Evolutionary conservation across 2,113 vertebrate genomes (phyloP).

Genomic region (Azemiops feae): DNA sequence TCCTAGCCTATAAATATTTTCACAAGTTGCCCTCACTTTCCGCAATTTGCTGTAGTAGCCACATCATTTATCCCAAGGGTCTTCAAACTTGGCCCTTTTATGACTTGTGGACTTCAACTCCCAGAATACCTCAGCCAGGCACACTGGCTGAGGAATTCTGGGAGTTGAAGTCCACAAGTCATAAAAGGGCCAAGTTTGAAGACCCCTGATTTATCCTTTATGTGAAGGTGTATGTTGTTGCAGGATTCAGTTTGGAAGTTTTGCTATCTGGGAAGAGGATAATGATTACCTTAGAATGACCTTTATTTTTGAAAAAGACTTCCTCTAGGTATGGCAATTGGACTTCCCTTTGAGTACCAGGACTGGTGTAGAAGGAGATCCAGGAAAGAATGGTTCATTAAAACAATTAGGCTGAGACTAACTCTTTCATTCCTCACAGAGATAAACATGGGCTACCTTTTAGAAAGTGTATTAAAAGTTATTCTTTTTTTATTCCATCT

Average conservation of each 20-base stretch:
- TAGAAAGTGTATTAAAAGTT: slow-evolving; percentile 45
- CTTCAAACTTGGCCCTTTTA: too few species aligned
- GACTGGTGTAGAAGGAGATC: slow-evolving; percentile 56
- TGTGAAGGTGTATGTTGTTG: not conserved
- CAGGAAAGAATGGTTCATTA: slow-evolving; percentile 59
- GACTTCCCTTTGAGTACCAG: slow-evolving; percentile 59
- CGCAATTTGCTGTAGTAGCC: not conserved
- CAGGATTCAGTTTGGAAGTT: not conserved
- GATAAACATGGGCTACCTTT: slow-evolving; percentile 14
- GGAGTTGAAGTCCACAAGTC: too few species aligned
- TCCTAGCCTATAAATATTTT: not conserved
- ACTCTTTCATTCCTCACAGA: slow-evolving; percentile 32
- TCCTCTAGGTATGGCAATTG: not conserved
- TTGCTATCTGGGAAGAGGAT: not conserved
- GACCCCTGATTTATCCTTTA: not conserved
- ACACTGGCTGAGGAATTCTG: too few species aligned
- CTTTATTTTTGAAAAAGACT: not conserved
- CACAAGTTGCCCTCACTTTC: not conserved
- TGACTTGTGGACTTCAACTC: too few species aligned
- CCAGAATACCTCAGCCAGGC: too few species aligned
- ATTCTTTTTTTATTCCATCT: slow-evolving; percentile 56
- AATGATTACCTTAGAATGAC: not conserved
- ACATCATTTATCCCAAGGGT: not conserved
- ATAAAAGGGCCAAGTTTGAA: too few species aligned
- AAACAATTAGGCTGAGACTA: slow-evolving; percentile 50